A percentile compares a stretch with the other conserved stretches of the same genome.
These are phyloP conservation scores for Halcyon smyrnensis DNA, from an alignment of 2,797 vertebrate species.

Conservation along the genomic window DNA sequence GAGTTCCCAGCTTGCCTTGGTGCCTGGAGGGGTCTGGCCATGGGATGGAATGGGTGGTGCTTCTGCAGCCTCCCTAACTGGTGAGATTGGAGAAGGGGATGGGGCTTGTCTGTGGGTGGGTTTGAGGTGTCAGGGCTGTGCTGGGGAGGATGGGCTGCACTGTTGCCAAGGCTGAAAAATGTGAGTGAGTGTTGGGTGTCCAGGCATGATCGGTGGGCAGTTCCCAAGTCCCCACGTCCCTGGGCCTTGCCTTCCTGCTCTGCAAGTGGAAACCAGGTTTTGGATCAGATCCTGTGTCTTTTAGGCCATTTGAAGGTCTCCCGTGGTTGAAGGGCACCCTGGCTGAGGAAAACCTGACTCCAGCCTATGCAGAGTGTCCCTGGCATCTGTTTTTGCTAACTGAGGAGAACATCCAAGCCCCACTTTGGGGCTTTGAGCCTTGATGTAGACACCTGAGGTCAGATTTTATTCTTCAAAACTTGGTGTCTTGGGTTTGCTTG, in stretches of 20 bases:
- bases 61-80: background rate
- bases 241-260: background rate
- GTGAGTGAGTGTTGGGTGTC: rapidly evolving
- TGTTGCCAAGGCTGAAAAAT: background rate
- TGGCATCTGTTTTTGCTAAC: background rate
- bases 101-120: background rate
- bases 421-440: rapidly evolving
- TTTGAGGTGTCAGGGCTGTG: background rate
- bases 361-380: rapidly evolving
- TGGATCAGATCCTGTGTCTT: background rate
- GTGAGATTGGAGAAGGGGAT: background rate
- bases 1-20: background rate
- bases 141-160: rapidly evolving
- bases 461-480: background rate
- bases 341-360: rapidly evolving
- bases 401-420: background rate
- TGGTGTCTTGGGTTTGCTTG: background rate
- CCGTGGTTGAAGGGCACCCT: rapidly evolving
- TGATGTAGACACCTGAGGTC: background rate
- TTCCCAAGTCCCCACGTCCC: rapidly evolving
- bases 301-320: background rate
- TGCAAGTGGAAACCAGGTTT: background rate
- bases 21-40: background rate
- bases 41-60: rapidly evolving
- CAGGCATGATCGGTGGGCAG: background rate